Base-by-base conservation (phyloP, 2,797 vertebrate species). In the Poecilia gillii region DNA sequence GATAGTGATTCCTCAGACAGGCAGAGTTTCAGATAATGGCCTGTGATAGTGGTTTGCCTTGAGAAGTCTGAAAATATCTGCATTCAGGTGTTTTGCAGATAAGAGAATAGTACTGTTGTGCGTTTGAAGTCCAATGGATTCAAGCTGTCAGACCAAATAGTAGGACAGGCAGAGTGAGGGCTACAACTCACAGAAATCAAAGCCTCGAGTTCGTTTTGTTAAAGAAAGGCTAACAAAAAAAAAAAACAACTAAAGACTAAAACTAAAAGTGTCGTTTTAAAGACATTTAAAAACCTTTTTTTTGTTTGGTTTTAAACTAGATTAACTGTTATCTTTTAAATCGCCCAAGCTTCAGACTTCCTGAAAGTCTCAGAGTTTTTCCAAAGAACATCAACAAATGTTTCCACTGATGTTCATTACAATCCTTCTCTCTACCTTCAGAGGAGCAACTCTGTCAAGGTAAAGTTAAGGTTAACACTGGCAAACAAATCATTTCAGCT, bases 1-100 rank as follows among this genome's bases (percentile, higher is more conserved):
- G 70, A 78, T 12, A 18, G 0, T 11, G 73, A 4, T 2, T 47
- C 72, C 16, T 78, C 39, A 66, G 77, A 39, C 16, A 45, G 75
- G 74, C 9, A 7, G 25, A 33, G 71, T 59, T 39, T 62, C 14
- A 9, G 57, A 23, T 51, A 36, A 68, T 8, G 8, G 57, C 8
- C 33, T 5, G 2, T 3, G 14, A 13, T 33, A 4, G 2, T 0
- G 53, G 33, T 6, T 36, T 0, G 18, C 6, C 31, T 80, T 70
- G 41, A 3, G n/a, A 73, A 8, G 76, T 71, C 59, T 76, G 49
- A 53, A 84, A 64, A 57, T 66, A 3, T 84, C 47, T 59, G 1
- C 3, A 55, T 49, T 79, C 81, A 81, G 81, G 80, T 85, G 79
- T 77, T 71, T 0, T 3, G 39, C 73, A 85, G 79, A 74, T 28